phyloP scores from a whole-genome alignment of 2,113 vertebrate species.

The Caranx ignobilis region DNA sequence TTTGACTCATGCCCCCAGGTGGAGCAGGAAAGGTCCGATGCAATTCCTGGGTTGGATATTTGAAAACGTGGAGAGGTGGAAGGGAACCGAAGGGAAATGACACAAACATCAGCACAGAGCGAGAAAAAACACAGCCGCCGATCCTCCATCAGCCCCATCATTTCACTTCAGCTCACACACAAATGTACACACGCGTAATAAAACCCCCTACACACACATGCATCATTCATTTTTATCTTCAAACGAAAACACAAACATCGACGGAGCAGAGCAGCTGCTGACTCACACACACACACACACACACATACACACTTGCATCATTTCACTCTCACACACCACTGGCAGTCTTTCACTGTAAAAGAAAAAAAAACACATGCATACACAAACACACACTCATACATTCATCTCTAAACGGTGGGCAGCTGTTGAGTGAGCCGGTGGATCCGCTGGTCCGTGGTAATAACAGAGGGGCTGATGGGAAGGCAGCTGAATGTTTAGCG shows the following conservation, averaged over 20 bases:
- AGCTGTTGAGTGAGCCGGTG: slow-evolving; percentile 70
- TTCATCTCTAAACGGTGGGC: slow-evolving; percentile 35
- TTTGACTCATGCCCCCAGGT: background rate
- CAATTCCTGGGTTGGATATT: slow-evolving; percentile 2
- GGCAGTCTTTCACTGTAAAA: background rate
- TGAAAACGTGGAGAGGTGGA: slow-evolving; percentile 10
- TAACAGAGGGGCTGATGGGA: slow-evolving; percentile 69
- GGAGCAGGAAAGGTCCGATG: background rate
- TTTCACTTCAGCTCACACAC: slow-evolving; percentile 37
- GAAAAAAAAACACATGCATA: slow-evolving; percentile 21
- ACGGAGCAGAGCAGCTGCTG: background rate
- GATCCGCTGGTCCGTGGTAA: slow-evolving; percentile 70
- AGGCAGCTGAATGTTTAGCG: slow-evolving; percentile 67
- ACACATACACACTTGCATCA: slow-evolving; percentile 29
- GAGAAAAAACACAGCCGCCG: background rate
- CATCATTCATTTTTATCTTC: slow-evolving; percentile 38
- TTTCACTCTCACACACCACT: slow-evolving; percentile 38
- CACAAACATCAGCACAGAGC: slow-evolving; percentile 8
- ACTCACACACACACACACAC: slow-evolving; percentile 5
- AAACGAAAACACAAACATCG: slow-evolving; percentile 29
- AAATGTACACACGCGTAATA: slow-evolving; percentile 8
- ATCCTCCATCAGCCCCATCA: background rate
- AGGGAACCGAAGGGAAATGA: background rate
- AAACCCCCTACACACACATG: background rate
- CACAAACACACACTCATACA: slow-evolving; percentile 22